phyloP scores from a whole-genome alignment of 2,888 invertebrate species.

The Neoscelio sp. region DNA sequence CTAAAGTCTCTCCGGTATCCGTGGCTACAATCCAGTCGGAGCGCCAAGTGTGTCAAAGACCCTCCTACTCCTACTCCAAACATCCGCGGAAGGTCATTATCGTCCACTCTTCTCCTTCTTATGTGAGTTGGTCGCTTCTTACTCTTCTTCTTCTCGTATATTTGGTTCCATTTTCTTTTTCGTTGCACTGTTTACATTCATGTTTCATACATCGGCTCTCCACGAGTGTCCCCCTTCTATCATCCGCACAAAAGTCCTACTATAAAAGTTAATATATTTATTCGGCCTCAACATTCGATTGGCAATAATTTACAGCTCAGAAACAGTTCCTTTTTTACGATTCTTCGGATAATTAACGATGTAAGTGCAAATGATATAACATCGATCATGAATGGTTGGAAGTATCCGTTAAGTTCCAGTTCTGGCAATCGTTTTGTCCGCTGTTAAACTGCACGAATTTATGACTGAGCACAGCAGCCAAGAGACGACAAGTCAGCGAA shows the following conservation, averaged over 20 bases:
- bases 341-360: conserved; percentile 25
- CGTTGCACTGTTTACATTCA: conserved; percentile 47
- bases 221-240: conserved; percentile 23
- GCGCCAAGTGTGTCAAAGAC: conserved; percentile 82
- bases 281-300: not conserved
- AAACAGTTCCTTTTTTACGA: not conserved
- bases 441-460: conserved; percentile 17
- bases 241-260: not conserved
- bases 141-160: conserved; percentile 53
- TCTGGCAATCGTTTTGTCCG: not conserved
- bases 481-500: not conserved
- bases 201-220: conserved; percentile 13
- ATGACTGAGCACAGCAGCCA: conserved; percentile 1
- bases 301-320: not conserved
- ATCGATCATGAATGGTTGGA: conserved; percentile 7
- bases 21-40: conserved; percentile 78
- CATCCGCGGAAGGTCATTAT: conserved; percentile 82
- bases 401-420: conserved; percentile 1
- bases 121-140: conserved; percentile 32
- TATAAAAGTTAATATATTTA: not conserved
- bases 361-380: conserved; percentile 23
- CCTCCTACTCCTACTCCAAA: conserved; percentile 80
- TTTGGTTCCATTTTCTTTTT: conserved; percentile 47
- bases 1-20: conserved; percentile 75
- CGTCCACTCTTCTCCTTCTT: conserved; percentile 70